Evolutionary conservation across 2,888 invertebrate species (phyloP), one percentile per base, ranked within the genome.

Genomic region (Aleiodes leptofemur): DNA sequence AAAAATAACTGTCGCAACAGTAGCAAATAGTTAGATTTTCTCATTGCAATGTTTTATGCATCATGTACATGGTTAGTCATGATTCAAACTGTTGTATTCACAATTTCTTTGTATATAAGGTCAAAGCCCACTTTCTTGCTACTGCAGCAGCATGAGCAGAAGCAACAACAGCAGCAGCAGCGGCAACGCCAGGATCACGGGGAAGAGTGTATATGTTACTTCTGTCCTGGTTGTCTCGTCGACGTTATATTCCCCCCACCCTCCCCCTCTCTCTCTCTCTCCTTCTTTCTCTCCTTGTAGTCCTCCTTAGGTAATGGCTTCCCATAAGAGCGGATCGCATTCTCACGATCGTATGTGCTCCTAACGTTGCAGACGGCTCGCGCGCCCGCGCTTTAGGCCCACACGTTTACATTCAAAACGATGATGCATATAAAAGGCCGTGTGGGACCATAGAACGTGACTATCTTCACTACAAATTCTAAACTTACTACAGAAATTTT

Each of bases 281-380:
- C 23, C 2, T 2, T 23, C 23, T 23, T 23, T 23, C 16, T 43
- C 14, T 13, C 13, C 48, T 50, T 16, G n/a, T 38, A 4, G n/a
- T 13, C 31, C 13, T 38, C 61, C 48, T n/a, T 13, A 61, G 61
- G 79, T 80, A 80, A 80, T 80, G 79, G 80, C 80, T 78, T 77
- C 79, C 80, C 80, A 80, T 80, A 80, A 79, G 79, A 80, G 80
- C 79, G 76, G 78, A 80, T 80, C 80, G 79, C 77, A 80, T 80
- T 80, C 80, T 80, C 80, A 80, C 80, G 80, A 80, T 80, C 79
- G 77, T 61, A 64, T 64, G 77, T 77, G 77, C 77, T 76, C 77
- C 70, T 48, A 61, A 64, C 48, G 48, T 64, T 31, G 69, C 72
- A 74, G 70, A 77, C 73, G 74, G 73, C 74, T 74, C 43, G 56